Evolutionary conservation across 2,888 invertebrate genomes (phyloP).

Genomic region (Drosophila vallismaia): DNA sequence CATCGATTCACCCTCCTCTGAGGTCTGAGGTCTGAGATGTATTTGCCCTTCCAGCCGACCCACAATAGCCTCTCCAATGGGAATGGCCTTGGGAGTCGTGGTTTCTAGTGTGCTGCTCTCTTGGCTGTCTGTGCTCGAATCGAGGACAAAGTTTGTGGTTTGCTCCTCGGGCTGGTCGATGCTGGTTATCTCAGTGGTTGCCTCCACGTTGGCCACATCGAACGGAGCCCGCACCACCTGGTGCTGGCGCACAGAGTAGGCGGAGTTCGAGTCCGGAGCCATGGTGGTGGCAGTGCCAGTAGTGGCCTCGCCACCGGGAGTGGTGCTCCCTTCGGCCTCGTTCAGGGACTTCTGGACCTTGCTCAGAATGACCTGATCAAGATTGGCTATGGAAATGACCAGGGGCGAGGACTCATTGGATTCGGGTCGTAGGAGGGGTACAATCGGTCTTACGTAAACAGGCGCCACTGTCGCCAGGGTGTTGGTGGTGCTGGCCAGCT

Average conservation of each 20-base stretch:
- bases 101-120: slow-evolving; percentile 9
- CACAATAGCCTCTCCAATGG: slow-evolving; percentile 31
- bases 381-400: slow-evolving; percentile 84
- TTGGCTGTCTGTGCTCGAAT: slow-evolving; percentile 13
- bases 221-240: slow-evolving; percentile 75
- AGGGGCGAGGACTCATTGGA: slow-evolving; percentile 84
- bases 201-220: slow-evolving; percentile 12
- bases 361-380: slow-evolving; percentile 84
- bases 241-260: slow-evolving; percentile 76
- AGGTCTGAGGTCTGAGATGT: too few species aligned
- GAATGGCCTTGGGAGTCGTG: slow-evolving; percentile 11
- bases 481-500: slow-evolving; percentile 34
- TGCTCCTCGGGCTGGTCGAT: slow-evolving; percentile 2
- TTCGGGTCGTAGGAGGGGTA: slow-evolving; percentile 83
- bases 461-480: slow-evolving; percentile 33
- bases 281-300: slow-evolving; percentile 17
- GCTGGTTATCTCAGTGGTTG: slow-evolving; percentile 5
- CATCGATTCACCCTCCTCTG: background rate
- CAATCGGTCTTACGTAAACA: slow-evolving; percentile 82
- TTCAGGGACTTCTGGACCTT: slow-evolving; percentile 77
- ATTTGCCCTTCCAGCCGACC: slow-evolving; percentile 17
- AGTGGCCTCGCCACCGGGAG: background rate
- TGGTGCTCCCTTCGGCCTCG: slow-evolving; percentile 34
- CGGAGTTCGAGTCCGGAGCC: slow-evolving; percentile 71
- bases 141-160: slow-evolving; percentile 13